Evolutionary conservation across 2,113 vertebrate species (phyloP).

Genomic region (Strigops habroptila): DNA sequence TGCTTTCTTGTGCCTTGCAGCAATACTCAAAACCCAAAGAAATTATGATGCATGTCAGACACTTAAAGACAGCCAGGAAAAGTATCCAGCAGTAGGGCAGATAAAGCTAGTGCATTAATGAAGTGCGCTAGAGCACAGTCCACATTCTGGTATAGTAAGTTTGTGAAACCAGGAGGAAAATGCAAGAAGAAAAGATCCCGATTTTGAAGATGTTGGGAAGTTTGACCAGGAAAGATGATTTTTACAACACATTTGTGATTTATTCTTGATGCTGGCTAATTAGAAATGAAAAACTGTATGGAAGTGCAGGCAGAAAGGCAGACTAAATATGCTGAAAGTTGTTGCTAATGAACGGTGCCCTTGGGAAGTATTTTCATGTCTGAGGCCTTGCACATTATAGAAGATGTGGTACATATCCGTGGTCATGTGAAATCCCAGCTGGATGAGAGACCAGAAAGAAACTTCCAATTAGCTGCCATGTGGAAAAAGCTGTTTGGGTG

Average conservation of each 20-base stretch:
- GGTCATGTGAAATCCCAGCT: conserved; percentile 27
- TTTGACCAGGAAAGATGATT: not conserved
- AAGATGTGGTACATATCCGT: not conserved
- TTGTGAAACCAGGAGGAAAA: not conserved
- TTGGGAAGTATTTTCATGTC: not conserved
- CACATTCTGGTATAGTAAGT: not conserved
- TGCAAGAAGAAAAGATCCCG: not conserved
- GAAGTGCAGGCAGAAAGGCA: not conserved
- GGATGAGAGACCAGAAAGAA: not conserved
- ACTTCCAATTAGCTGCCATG: not conserved
- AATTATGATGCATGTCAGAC: not conserved
- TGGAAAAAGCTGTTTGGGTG: conserved; percentile 9
- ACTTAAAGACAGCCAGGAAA: not conserved
- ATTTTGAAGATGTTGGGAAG: not conserved
- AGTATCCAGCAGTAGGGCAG: not conserved
- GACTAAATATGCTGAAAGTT: not conserved
- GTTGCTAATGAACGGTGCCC: conserved; percentile 6
- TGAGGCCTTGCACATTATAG: not conserved
- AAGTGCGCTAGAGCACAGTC: not conserved
- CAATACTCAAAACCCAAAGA: not conserved
- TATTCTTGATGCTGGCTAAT: not conserved
- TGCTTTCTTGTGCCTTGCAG: not conserved
- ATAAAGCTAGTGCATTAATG: not conserved
- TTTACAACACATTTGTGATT: not conserved
- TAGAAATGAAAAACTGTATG: not conserved